A percentile compares a stretch with the other conserved stretches of the same genome.
phyloP scores from a whole-genome alignment of 2,888 invertebrate genomes.

The Agrilus mali region DNA sequence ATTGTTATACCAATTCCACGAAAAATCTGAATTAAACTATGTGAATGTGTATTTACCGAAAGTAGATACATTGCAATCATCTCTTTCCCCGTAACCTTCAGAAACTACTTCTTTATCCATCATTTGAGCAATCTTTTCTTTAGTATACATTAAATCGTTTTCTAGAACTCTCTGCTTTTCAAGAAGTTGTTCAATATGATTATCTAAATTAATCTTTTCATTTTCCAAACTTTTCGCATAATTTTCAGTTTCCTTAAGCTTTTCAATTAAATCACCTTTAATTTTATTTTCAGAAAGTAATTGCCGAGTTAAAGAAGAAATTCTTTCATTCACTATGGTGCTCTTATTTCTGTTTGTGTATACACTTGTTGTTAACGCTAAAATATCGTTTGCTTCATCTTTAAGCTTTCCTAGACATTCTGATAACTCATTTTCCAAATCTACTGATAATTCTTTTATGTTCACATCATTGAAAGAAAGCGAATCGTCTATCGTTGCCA shows the following conservation, averaged over 20 bases:
- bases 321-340: conserved; percentile 19
- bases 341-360: conserved; percentile 2
- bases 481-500: conserved; percentile 48
- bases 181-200: conserved; percentile 47
- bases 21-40: too few species aligned
- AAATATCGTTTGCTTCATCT: conserved; percentile 55
- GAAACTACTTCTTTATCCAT: conserved; percentile 38
- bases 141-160: conserved; percentile 33
- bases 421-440: conserved; percentile 53
- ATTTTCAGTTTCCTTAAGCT: conserved; percentile 45
- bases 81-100: conserved; percentile 39
- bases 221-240: conserved; percentile 34
- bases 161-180: conserved; percentile 45
- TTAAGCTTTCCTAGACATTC: conserved; percentile 53
- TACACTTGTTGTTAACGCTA: conserved; percentile 39
- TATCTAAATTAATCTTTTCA: conserved; percentile 39
- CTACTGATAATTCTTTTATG: conserved; percentile 35
- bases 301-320: conserved; percentile 22
- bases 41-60: conserved; percentile 15
- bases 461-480: conserved; percentile 41
- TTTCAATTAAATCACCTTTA: conserved; percentile 33
- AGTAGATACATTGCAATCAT: conserved; percentile 11
- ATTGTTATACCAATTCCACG: too few species aligned
- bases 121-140: conserved; percentile 34
- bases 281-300: conserved; percentile 24